Conservation (phyloP, 1,140 invertebrate genomes). For the Liolophura sinensis region DNA sequence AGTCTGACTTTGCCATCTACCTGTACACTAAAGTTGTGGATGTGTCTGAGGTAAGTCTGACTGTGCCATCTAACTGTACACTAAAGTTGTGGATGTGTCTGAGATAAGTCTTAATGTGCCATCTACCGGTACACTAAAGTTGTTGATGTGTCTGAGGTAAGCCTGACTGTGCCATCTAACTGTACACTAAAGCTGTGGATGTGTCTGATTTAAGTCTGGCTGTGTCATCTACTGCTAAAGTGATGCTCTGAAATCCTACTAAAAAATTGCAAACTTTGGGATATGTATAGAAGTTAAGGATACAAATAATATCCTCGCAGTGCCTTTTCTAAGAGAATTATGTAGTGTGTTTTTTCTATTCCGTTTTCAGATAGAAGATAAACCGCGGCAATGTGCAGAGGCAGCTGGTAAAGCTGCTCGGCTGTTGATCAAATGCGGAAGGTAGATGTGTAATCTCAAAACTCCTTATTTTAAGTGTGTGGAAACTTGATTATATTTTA, state of each 20-base stretch:
- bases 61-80: slow-evolving; percentile 78
- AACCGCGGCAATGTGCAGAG: slow-evolving; percentile 82
- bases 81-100: slow-evolving; percentile 82
- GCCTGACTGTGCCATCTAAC: no score
- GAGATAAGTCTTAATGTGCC: slow-evolving; percentile 74
- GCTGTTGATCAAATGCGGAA: slow-evolving; percentile 77
- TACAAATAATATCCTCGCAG: no score
- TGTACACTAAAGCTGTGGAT: slow-evolving; percentile 85
- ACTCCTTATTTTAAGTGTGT: slow-evolving; percentile 3
- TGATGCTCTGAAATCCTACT: no score
- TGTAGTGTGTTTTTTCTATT: slow-evolving; percentile 13
- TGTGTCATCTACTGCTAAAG: no score
- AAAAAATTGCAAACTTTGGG: no score
- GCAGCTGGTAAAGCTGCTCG: slow-evolving; percentile 83
- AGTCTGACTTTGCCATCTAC: slow-evolving; percentile 68
- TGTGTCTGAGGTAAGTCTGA: slow-evolving; percentile 73
- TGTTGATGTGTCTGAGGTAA: slow-evolving; percentile 82
- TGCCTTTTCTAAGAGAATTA: slow-evolving; percentile 21
- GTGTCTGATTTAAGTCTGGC: slow-evolving; percentile 77
- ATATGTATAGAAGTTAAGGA: no score
- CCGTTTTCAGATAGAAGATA: slow-evolving; percentile 76
- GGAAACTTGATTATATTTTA: slow-evolving; percentile 6
- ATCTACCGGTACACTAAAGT: slow-evolving; percentile 85
- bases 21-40: slow-evolving; percentile 85
- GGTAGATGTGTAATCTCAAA: slow-evolving; percentile 65